Base-by-base conservation (phyloP, 2,888 invertebrate species). In the Crepidodera aurea region DNA sequence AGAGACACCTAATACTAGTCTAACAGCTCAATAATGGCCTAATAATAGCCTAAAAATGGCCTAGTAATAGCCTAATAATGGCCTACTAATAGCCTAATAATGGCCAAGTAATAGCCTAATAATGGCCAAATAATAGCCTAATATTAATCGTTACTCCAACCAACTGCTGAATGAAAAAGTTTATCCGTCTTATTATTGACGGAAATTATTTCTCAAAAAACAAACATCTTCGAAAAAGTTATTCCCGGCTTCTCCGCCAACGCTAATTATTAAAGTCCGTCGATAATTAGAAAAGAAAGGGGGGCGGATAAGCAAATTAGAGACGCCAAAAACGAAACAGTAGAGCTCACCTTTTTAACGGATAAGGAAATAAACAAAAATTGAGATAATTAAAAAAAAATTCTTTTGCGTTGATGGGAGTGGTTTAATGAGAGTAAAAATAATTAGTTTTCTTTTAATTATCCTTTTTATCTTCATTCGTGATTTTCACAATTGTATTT, bases 371-470 rank as follows among this genome's bases (percentile, higher is more conserved):
- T 37, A 37, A 37, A 37, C 37, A 37, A 15, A 37, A 37, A 15
- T 37, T 37, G 37, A 37, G 37, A 37, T 37, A 37, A 37, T 37
- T 37, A 37, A 37, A 15, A 10, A 37, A 37, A 37, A 37, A 34
- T 6, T 15, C 1, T 2, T 12, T 10, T 4, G 37, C 32, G 37
- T 8, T 37, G 15, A 37, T 37, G 12, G 12, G 13, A 37, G 37
- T 37, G 37, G 37, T 37, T 37, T 37, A 37, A 37, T 37, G 37
- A 37, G 15, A 37, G 37, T 10, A 15, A 15, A 15, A 37, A 37
- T 13, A 37, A 37, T 37, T 37, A 37, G 37, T 37, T 37, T 37
- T 37, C 22, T 37, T 37, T 37, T 37, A 12, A 37, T 37, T 37
- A 15, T 37, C 32, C 15, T 37, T 15, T 37, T 15, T 15, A 37